Evolutionary conservation across 2,113 vertebrate species (phyloP).

Genomic region (Serilophus lunatus): DNA sequence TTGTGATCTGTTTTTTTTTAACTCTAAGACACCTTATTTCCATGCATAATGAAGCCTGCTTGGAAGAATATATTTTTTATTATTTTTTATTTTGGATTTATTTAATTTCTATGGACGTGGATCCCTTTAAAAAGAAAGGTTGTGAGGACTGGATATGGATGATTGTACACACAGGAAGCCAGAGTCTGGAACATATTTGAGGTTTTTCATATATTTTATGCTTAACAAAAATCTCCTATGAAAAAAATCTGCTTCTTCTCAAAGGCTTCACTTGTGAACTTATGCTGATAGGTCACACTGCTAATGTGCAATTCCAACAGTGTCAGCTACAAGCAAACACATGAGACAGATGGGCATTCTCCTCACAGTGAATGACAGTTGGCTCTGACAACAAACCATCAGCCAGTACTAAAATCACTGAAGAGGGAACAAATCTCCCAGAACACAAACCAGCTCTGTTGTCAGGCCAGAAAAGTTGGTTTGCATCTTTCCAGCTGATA

Average conservation of each 20-base stretch:
- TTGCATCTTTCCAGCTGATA: not conserved
- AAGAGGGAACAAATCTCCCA: constrained; percentile 1
- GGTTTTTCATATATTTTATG: not conserved
- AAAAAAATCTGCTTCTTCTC: not conserved
- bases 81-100: not conserved
- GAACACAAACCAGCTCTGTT: not conserved
- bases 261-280: constrained; percentile 29
- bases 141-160: not conserved
- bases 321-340: not conserved
- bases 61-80: not conserved
- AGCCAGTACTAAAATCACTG: not conserved
- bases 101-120: not conserved
- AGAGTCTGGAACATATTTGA: not conserved
- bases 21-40: not conserved
- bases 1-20: not conserved
- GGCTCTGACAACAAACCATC: not conserved
- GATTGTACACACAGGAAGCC: not conserved
- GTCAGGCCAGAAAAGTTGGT: constrained; percentile 17
- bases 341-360: constrained; percentile 21
- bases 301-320: not conserved
- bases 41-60: not conserved
- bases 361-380: not conserved
- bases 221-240: not conserved
- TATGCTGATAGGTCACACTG: not conserved
- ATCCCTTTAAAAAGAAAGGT: constrained; percentile 3